Evolutionary conservation across 92 coral and sea anemone genomes (phyloP), one percentile per base, ranked within the genome.

Genomic region (Zoanthus solanderi): DNA sequence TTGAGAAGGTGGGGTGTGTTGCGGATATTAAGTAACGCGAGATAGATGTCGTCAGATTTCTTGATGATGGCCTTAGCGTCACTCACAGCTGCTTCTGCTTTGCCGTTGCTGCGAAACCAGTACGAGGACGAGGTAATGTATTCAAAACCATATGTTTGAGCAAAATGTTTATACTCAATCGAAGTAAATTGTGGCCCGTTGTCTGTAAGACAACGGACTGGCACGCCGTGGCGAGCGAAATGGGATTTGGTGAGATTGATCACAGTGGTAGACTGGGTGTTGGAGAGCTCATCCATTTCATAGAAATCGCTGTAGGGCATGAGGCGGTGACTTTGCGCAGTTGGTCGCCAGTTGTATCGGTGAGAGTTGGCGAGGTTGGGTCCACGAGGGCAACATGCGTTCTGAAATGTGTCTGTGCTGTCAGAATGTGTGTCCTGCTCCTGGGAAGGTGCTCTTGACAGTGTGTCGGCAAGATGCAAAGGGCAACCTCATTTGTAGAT

Each of bases 241-340:
- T 31, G n/a, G 87, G 32, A 5, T 23, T 23, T 23, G 23, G 23
- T 23, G 23, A 23, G 23, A 23, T 23, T 23, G 23, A 23, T 23
- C 23, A 30, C 90, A 34, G 79, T 75, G 42, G 87, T 81, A 65
- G 29, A 65, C 30, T 16, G 71, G 71, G 71, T 65, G 29, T 28
- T 8, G 71, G 28, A 15, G 71, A 28, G 71, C 71, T 15, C 71
- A 65, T 7, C 29, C 23, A 23, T 23, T 23, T 23, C 23, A 23
- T 23, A 23, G 23, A 23, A 23, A 23, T 23, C 23, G 23, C 75
- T 69, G 75, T 28, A 69, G 23, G 23, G 23, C 9, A 87, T 67
- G 78, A 71, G 32, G 89, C 83, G 12, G 90, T 88, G 78, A 87
- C 91, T 91, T 3, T 79, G 87, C 79, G 88, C 54, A 87, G 84